A percentile compares a stretch with the other conserved stretches of the same genome.
Conservation (phyloP, 2,888 invertebrate genomes). For the Cerastis leucographa region DNA sequence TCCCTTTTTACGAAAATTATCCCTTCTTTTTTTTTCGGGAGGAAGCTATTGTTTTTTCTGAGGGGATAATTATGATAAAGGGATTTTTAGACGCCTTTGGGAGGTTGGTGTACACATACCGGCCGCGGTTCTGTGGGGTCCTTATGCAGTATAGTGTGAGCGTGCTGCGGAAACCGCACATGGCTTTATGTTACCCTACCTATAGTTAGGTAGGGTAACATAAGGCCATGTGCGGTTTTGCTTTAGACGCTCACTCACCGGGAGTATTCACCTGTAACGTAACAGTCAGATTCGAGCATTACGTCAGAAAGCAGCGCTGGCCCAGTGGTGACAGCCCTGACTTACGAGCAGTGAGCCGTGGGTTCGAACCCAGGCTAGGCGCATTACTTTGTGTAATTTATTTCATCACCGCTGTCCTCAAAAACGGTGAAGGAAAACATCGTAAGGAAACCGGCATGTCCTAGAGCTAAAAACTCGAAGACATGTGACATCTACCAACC, state of each 20-base stretch:
- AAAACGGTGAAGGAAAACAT: no score
- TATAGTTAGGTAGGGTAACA: no score
- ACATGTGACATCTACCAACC: no score
- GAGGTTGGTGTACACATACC: background rate
- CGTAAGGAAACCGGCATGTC: no score
- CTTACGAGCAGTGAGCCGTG: no score
- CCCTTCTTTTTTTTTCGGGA: conserved; percentile 27
- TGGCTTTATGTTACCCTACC: background rate
- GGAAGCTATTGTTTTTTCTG: conserved; percentile 18
- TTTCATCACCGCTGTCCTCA: no score
- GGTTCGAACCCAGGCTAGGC: no score
- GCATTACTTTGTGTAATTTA: no score
- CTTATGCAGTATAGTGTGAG: background rate
- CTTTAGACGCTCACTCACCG: background rate
- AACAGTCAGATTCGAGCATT: background rate
- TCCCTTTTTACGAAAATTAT: conserved; percentile 21
- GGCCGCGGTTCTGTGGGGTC: background rate
- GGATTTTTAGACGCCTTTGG: conserved; percentile 18
- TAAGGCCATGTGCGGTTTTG: no score
- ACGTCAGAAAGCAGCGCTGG: no score
- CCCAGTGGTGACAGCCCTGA: no score
- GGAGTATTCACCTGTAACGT: background rate
- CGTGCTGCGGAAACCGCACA: background rate
- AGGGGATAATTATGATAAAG: conserved; percentile 38
- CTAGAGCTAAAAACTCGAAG: no score